Percentiles rank a stretch among this genome's conserved stretches.
phyloP scores from a whole-genome alignment of 2,113 vertebrate species.

The Smithornis capensis region DNA sequence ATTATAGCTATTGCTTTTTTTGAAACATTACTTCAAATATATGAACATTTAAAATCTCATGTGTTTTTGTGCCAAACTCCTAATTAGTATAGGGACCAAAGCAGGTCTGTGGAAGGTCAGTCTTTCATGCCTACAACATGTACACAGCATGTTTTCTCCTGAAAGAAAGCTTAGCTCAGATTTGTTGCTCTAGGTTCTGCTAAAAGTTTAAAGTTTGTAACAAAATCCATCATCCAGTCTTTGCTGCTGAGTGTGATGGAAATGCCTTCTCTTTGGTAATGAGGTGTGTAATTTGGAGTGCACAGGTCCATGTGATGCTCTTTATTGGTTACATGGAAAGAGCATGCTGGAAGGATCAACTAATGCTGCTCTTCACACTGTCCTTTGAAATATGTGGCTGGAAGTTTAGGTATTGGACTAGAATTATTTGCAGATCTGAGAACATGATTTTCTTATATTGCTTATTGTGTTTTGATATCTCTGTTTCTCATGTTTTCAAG shows the following conservation, averaged over 20 bases:
- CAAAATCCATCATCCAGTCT: background rate
- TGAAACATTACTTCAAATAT: background rate
- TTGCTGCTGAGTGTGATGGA: background rate
- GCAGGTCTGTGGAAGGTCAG: background rate
- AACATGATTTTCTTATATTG: background rate
- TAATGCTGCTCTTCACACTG: background rate
- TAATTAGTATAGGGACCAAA: background rate
- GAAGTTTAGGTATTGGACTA: background rate
- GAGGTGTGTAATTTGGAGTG: constrained; percentile 10
- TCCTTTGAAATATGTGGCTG: background rate
- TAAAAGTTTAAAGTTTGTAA: background rate
- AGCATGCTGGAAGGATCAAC: background rate
- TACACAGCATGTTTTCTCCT: background rate
- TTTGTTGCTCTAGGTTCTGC: background rate
- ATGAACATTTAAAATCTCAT: background rate
- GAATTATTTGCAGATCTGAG: background rate
- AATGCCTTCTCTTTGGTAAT: constrained; percentile 3
- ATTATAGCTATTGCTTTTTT: background rate
- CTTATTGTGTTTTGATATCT: background rate
- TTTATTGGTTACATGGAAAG: background rate
- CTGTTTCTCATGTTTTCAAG: background rate
- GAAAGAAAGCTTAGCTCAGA: background rate
- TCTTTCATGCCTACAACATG: background rate
- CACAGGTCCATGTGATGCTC: background rate
- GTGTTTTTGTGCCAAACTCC: background rate